Evolutionary conservation across 2,888 invertebrate species (phyloP).

Genomic region (Drosophila histrio): DNA sequence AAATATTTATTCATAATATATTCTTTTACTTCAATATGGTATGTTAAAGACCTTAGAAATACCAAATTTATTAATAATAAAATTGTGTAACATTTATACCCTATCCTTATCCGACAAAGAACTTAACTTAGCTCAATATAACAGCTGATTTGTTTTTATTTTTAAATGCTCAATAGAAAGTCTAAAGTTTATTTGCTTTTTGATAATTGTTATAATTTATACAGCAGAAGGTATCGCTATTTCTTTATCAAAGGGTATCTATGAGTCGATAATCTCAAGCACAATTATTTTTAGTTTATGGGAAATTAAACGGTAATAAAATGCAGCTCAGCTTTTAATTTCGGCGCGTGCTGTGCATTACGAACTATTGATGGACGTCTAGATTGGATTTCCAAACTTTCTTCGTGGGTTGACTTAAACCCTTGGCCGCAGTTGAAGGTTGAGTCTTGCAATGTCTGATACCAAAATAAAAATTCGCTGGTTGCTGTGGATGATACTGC

Average conservation of each 20-base stretch:
- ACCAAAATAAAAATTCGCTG: conserved; percentile 39
- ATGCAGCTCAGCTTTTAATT: conserved; percentile 71
- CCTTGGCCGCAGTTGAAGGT: conserved; percentile 52
- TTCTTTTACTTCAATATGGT: too few relatives aligned
- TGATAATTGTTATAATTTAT: too few relatives aligned
- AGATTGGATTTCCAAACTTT: conserved; percentile 62
- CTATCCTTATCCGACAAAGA: too few relatives aligned
- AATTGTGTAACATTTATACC: too few relatives aligned
- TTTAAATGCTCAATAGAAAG: too few relatives aligned
- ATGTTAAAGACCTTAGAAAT: too few relatives aligned
- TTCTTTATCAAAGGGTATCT: not conserved
- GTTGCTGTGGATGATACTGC: conserved; percentile 5
- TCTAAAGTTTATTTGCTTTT: too few relatives aligned
- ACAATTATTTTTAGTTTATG: not conserved
- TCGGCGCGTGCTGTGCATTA: conserved; percentile 55
- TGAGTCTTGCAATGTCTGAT: conserved; percentile 46
- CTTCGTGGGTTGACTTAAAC: conserved; percentile 42
- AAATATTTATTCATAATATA: too few relatives aligned
- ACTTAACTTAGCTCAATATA: too few relatives aligned
- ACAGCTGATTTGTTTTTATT: too few relatives aligned
- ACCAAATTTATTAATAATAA: too few relatives aligned
- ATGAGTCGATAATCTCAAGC: not conserved
- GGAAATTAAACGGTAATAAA: conserved; percentile 42
- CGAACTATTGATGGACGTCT: conserved; percentile 26
- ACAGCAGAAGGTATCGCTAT: too few relatives aligned